These are phyloP conservation scores for Myioborus melanocephalus DNA, from an alignment of 2,797 vertebrate genomes.

Conservation along the genomic window DNA sequence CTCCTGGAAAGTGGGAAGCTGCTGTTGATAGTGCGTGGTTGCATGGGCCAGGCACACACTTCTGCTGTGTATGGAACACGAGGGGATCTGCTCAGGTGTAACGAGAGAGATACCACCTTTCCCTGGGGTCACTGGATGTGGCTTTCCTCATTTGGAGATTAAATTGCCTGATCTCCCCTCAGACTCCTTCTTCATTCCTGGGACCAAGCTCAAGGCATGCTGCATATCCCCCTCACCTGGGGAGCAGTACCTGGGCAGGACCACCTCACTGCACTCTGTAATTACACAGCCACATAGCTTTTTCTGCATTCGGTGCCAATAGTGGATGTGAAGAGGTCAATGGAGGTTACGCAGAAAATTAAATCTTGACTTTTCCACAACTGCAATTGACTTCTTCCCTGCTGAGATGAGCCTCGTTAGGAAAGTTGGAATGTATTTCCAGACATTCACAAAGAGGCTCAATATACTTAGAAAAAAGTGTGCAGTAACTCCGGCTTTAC, in stretches of 20 bases:
- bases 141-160: not conserved
- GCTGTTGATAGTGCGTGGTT: not conserved
- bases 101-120: not conserved
- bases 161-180: not conserved
- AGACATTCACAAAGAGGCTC: not conserved
- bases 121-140: not conserved
- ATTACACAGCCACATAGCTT: not conserved
- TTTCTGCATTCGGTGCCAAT: not conserved
- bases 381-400: not conserved
- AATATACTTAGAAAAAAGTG: not conserved
- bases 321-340: not conserved
- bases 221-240: not conserved
- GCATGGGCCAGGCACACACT: not conserved
- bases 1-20: not conserved
- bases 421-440: not conserved
- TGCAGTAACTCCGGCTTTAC: not conserved
- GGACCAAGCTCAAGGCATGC: not conserved
- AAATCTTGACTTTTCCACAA: conserved; percentile 6
- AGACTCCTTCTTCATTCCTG: not conserved
- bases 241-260: not conserved
- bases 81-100: not conserved
- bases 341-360: not conserved
- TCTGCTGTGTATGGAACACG: accelerated
- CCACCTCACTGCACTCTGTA: not conserved
- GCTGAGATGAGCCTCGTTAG: not conserved